Evolutionary conservation across 2,888 invertebrate genomes (phyloP).

Genomic region (Didymodactylos carnosus): DNA sequence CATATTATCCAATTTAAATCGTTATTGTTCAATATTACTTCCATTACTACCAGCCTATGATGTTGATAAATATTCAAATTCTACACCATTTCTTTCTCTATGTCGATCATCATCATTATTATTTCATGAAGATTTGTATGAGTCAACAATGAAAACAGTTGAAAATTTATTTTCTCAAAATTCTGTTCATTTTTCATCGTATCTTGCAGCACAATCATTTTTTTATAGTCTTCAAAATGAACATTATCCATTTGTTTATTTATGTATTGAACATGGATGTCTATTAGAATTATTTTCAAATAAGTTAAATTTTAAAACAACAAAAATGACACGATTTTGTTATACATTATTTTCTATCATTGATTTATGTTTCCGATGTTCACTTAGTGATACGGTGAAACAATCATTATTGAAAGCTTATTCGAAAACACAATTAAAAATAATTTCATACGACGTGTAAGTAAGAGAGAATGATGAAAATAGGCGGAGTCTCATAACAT

Average conservation of each 20-base stretch:
- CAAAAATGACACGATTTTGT: not conserved
- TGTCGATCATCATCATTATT: not conserved
- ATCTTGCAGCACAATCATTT: not conserved
- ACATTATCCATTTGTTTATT: not conserved
- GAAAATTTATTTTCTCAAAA: not conserved
- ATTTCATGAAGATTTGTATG: not conserved
- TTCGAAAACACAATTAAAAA: not conserved
- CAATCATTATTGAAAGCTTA: not conserved
- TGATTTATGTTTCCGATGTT: not conserved
- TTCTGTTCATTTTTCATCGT: not conserved
- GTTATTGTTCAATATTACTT: not conserved
- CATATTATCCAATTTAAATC: not conserved
- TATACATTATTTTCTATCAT: not conserved
- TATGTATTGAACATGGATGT: not conserved
- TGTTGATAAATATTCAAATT: not conserved
- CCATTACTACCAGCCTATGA: no score
- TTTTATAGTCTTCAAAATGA: not conserved
- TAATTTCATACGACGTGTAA: not conserved
- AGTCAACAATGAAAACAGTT: not conserved
- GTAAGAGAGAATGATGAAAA: no score
- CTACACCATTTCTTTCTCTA: not conserved
- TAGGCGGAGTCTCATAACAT: no score
- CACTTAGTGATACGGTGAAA: not conserved
- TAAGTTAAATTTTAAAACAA: not conserved
- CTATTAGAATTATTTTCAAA: not conserved